Evolutionary conservation across 2,888 invertebrate species (phyloP), one percentile per base, ranked within the genome.

Genomic region (Plebejus anna): DNA sequence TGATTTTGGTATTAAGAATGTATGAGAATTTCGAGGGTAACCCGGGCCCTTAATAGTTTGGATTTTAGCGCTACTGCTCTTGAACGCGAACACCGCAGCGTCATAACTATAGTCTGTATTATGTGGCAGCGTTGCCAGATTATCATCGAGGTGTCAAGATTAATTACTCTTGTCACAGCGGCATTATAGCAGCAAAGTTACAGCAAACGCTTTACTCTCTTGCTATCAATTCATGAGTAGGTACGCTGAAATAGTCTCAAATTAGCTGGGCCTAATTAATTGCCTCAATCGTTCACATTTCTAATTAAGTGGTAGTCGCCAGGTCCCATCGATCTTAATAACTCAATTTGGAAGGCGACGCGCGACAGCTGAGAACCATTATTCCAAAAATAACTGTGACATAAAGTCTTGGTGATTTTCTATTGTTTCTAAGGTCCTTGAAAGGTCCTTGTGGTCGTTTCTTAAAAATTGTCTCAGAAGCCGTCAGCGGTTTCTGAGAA

Each of bases 311-410:
- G 5, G 66, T 11, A 36, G 32, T 66, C 66, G 66, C 4, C 32
- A 32, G 66, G 61, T 61, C 28, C 66, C 66, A 32, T 66, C 66
- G 32, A 66, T 66, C 66, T 66, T 66, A 66, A 66, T 36, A 66
- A 66, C 36, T 66, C 66, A 66, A 66, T 66, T 66, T 66, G 66
- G 66, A 66, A 66, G 16, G 66, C 66, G 66, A 66, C 66, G 66
- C 66, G 66, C 66, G 66, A 66, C 66, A 4, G 11, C 32, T 36
- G 66, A 36, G 28, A 66, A 32, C 66, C 32, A 66, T 66, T 66
- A 66, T 22, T 16, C 66, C 66, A 36, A 66, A 66, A 66, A 36
- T 32, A 66, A 13, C 66, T 13, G 28, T 4, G 22, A 61, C 2
- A 61, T 61, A 28, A 66, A 66, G 5, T 66, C 13, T 66, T 36